These are phyloP conservation scores for Lethenteron reissneri DNA, from an alignment of 2,113 vertebrate species.

Conservation along the genomic window DNA sequence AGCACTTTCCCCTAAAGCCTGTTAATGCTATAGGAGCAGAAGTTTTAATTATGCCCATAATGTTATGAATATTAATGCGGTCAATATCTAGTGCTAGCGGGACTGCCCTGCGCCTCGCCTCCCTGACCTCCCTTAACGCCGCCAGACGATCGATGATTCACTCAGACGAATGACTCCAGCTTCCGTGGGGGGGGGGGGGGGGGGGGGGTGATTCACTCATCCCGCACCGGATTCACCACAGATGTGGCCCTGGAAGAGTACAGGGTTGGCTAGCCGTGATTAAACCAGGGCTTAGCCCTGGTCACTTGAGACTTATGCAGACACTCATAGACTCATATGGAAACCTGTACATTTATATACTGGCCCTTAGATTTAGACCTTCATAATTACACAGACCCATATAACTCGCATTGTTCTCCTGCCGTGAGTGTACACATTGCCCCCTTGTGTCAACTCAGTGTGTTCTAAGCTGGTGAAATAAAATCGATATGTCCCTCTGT, in stretches of 20 bases:
- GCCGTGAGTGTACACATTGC: background rate
- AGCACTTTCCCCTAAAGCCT: no score
- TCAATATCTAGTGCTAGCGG: no score
- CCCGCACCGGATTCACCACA: no score
- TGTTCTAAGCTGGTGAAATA: background rate
- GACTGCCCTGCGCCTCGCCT: no score
- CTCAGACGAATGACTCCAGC: background rate
- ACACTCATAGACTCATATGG: background rate
- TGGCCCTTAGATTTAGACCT: background rate
- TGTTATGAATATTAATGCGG: no score
- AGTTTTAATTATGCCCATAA: no score
- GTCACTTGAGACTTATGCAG: background rate
- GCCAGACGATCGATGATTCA: background rate
- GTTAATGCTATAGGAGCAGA: no score
- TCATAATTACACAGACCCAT: background rate
- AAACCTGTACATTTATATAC: background rate
- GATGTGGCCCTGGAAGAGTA: background rate
- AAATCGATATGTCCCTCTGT: background rate
- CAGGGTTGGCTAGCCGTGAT: background rate
- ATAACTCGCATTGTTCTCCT: background rate
- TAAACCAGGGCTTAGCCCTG: background rate
- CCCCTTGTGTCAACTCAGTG: background rate
- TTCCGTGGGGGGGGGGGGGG: background rate
- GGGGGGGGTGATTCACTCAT: background rate
- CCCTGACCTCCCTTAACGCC: background rate